A percentile compares a stretch with the other conserved stretches of the same genome.
These are phyloP conservation scores for Catocala fraxini DNA, from an alignment of 2,888 invertebrate genomes.

Conservation along the genomic window DNA sequence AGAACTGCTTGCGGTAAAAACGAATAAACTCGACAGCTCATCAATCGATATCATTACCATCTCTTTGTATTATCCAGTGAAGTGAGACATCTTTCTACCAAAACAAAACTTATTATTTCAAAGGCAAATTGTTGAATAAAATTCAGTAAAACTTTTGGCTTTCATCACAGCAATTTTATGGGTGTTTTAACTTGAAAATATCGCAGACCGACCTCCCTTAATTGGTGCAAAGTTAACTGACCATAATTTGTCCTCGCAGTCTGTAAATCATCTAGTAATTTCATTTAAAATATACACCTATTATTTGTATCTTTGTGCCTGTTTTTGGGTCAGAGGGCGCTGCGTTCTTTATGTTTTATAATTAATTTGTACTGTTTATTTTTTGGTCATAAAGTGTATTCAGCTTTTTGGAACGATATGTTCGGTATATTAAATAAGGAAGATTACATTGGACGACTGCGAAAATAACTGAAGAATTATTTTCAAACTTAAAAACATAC, in stretches of 20 bases:
- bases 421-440: no score
- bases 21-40: no score
- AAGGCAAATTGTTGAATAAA: background rate
- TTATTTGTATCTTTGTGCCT: slow-evolving; percentile 11
- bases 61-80: no score
- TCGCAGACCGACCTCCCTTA: slow-evolving; percentile 23
- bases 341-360: background rate
- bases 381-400: background rate
- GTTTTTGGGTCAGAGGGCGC: slow-evolving; percentile 6
- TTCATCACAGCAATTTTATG: slow-evolving; percentile 18
- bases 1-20: no score
- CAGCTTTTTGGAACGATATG: background rate
- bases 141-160: slow-evolving; percentile 6
- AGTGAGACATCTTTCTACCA: no score
- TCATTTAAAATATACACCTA: slow-evolving; percentile 22
- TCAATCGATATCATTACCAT: no score
- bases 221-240: slow-evolving; percentile 31
- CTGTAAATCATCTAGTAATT: slow-evolving; percentile 30
- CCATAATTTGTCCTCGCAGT: slow-evolving; percentile 33
- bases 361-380: background rate
- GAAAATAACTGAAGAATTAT: no score
- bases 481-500: no score
- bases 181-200: slow-evolving; percentile 27
- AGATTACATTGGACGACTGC: no score
- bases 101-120: no score